phyloP scores from a whole-genome alignment of 2,113 vertebrate species.

The Archocentrus centrarchus region DNA sequence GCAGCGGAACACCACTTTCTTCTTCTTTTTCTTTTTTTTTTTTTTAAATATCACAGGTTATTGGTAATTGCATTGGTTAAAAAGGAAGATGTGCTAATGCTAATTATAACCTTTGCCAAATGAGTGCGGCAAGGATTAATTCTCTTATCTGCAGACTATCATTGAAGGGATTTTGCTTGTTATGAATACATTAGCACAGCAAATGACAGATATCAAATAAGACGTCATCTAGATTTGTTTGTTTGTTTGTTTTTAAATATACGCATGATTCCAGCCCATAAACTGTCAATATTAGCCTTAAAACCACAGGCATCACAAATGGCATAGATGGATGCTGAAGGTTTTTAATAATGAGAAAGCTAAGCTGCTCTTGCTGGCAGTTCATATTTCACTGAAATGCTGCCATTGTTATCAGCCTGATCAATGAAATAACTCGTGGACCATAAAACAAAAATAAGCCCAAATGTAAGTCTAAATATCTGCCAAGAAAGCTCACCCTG shows the following conservation, averaged over 20 bases:
- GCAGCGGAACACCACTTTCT: slow-evolving; percentile 28
- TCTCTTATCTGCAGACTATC: slow-evolving; percentile 30
- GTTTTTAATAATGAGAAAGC: slow-evolving; percentile 46
- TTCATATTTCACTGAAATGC: slow-evolving; percentile 49
- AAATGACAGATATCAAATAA: slow-evolving; percentile 32
- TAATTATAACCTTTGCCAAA: slow-evolving; percentile 46
- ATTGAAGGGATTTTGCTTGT: slow-evolving; percentile 19
- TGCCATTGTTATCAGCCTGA: slow-evolving; percentile 47
- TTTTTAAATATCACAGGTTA: slow-evolving; percentile 45
- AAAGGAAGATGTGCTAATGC: slow-evolving; percentile 40
- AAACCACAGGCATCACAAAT: slow-evolving; percentile 26
- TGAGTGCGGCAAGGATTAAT: slow-evolving; percentile 39
- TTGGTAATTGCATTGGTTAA: slow-evolving; percentile 47
- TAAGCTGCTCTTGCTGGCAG: slow-evolving; percentile 24
- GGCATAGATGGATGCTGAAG: slow-evolving; percentile 42
- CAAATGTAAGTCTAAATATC: slow-evolving; percentile 16
- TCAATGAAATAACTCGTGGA: slow-evolving; percentile 46
- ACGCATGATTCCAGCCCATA: slow-evolving; percentile 32
- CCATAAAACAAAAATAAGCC: slow-evolving; percentile 36
- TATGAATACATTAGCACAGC: slow-evolving; percentile 9
- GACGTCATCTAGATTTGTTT: slow-evolving; percentile 28
- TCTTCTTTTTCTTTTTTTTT: slow-evolving; percentile 15
- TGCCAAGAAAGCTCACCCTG: neutral
- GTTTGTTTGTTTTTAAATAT: neutral
- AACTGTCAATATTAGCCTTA: slow-evolving; percentile 11